Conservation (phyloP, 2,888 invertebrate genomes). For the Cartodere bifasciata region DNA sequence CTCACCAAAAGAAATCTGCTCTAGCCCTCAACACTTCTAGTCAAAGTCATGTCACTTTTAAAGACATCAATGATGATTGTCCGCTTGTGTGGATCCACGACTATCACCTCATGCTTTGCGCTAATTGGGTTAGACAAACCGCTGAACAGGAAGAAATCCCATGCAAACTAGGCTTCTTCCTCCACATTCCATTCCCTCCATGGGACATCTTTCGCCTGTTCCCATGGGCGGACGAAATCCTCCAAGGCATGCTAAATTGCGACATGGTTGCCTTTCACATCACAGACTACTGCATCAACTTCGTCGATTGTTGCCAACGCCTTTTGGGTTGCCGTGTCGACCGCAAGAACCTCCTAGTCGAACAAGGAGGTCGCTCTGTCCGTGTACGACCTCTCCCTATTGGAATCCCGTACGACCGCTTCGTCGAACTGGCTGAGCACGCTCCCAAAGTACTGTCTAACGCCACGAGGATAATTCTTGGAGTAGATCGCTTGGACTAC, state of each 20-base stretch:
- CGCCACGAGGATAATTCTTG: constrained; percentile 69
- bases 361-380: constrained; percentile 76
- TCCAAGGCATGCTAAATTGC: constrained; percentile 84
- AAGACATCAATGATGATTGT: constrained; percentile 34
- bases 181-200: constrained; percentile 90
- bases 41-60: too few relatives aligned
- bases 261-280: constrained; percentile 92
- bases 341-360: constrained; percentile 72
- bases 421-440: constrained; percentile 66
- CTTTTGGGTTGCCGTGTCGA: constrained; percentile 80
- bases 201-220: constrained; percentile 87
- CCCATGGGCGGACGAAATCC: constrained; percentile 87
- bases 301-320: constrained; percentile 83
- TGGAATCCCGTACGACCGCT: constrained; percentile 79
- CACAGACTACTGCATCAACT: constrained; percentile 80
- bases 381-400: constrained; percentile 76
- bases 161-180: constrained; percentile 79
- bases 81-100: constrained; percentile 92
- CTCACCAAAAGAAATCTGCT: too few relatives aligned
- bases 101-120: constrained; percentile 86
- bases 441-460: constrained; percentile 50
- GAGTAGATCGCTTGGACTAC: constrained; percentile 82
- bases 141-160: constrained; percentile 66
- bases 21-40: constrained; percentile 34
- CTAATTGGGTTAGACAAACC: constrained; percentile 77